These are phyloP conservation scores for Platycheirus rosarum DNA, from an alignment of 2,888 invertebrate species.

Conservation along the genomic window DNA sequence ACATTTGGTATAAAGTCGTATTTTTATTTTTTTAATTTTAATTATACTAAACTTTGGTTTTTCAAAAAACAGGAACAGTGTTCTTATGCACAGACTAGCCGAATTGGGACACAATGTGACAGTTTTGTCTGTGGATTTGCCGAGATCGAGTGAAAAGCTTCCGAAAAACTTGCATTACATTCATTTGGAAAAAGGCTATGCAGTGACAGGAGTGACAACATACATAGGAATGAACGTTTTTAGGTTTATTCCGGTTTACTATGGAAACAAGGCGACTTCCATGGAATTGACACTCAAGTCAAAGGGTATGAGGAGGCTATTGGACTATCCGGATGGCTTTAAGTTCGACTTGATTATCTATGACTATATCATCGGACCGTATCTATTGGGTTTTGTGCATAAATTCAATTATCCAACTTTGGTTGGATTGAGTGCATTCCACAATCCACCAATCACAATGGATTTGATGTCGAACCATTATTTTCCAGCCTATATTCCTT, in stretches of 20 bases:
- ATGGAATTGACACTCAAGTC: slow-evolving; percentile 64
- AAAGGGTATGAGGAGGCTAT: slow-evolving; percentile 75
- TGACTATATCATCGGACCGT: slow-evolving; percentile 78
- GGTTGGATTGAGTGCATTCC: slow-evolving; percentile 77
- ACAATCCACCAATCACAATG: slow-evolving; percentile 74
- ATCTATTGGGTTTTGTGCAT: slow-evolving; percentile 78
- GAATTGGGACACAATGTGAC: slow-evolving; percentile 76
- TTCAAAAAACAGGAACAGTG: slow-evolving; percentile 74
- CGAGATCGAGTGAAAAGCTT: slow-evolving; percentile 64
- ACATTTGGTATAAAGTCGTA: slow-evolving; percentile 72
- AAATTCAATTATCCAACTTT: slow-evolving; percentile 79
- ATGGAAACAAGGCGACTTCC: slow-evolving; percentile 64
- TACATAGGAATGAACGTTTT: slow-evolving; percentile 52
- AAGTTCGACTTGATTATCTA: slow-evolving; percentile 79
- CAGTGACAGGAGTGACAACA: slow-evolving; percentile 31
- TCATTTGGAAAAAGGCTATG: slow-evolving; percentile 77
- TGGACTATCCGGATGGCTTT: slow-evolving; percentile 77
- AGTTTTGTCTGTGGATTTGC: slow-evolving; percentile 76
- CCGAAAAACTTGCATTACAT: slow-evolving; percentile 76
- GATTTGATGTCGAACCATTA: slow-evolving; percentile 76
- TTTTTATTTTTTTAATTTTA: background rate
- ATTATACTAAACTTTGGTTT: background rate
- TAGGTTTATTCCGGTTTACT: slow-evolving; percentile 50
- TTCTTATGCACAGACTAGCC: slow-evolving; percentile 73
- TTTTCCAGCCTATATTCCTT: slow-evolving; percentile 77